phyloP scores from a whole-genome alignment of 2,888 invertebrate genomes.

The Trissoscelio sp. region DNA sequence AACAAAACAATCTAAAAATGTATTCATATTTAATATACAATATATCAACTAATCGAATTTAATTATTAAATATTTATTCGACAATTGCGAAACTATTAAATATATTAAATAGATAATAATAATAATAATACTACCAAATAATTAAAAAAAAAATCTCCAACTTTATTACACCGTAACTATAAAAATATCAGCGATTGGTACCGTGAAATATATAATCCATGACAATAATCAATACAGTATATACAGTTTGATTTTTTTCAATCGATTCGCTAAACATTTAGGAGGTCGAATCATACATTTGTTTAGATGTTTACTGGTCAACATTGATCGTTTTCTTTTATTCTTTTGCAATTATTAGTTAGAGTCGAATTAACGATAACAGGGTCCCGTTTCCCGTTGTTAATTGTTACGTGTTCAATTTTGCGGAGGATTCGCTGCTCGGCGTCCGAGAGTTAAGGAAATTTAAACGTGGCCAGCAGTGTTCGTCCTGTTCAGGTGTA shows the following conservation, averaged over 20 bases:
- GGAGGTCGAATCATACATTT: slow-evolving; percentile 55
- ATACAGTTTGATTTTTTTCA: not conserved
- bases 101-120: not conserved
- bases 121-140: not conserved
- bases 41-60: too few species aligned
- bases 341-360: slow-evolving; percentile 40
- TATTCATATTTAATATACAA: not conserved
- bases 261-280: slow-evolving; percentile 40
- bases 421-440: slow-evolving; percentile 77
- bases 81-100: too few species aligned
- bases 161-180: not conserved
- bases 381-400: slow-evolving; percentile 17
- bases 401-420: slow-evolving; percentile 81
- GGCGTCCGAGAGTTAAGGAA: slow-evolving; percentile 76
- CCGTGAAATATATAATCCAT: not conserved
- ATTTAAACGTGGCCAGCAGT: slow-evolving; percentile 78
- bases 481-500: slow-evolving; percentile 80
- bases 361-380: slow-evolving; percentile 43
- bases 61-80: too few species aligned
- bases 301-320: slow-evolving; percentile 31
- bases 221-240: not conserved
- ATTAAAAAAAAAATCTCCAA: not conserved
- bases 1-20: slow-evolving; percentile 14
- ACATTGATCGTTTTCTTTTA: slow-evolving; percentile 43
- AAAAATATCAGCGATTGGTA: not conserved